phyloP scores from a whole-genome alignment of 2,113 vertebrate genomes.

The Baryphthengus martii region DNA sequence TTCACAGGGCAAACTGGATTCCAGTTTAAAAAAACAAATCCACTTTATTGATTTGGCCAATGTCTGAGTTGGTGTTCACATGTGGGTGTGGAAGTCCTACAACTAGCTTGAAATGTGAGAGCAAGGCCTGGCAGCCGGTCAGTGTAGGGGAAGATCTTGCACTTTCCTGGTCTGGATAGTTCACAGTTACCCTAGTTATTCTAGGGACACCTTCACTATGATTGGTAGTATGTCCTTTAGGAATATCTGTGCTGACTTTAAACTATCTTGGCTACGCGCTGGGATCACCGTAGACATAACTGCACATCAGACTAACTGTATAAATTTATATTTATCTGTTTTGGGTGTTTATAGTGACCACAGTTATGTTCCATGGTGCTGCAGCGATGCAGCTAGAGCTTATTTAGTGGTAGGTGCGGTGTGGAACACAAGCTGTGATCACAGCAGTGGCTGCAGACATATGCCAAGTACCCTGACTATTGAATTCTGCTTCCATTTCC shows the following conservation, averaged over 20 bases:
- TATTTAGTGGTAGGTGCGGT: background rate
- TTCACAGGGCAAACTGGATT: background rate
- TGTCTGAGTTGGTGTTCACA: accelerated
- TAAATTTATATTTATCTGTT: background rate
- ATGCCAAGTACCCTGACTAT: background rate
- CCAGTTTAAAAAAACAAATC: background rate
- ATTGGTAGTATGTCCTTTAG: background rate
- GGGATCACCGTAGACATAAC: background rate
- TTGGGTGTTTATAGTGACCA: background rate
- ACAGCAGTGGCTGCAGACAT: background rate
- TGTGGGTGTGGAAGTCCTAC: background rate
- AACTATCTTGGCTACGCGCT: background rate
- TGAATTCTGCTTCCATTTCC: background rate
- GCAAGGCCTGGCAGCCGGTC: accelerated
- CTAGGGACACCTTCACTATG: background rate
- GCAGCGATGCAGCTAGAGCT: background rate
- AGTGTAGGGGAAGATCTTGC: background rate
- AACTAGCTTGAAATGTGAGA: accelerated
- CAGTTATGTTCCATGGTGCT: background rate
- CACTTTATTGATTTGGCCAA: background rate
- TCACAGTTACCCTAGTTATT: no score
- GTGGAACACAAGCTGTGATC: background rate
- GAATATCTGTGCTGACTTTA: background rate
- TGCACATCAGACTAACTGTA: background rate
- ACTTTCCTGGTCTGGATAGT: background rate